Evolutionary conservation across 92 coral and sea anemone genomes (phyloP), one percentile per base, ranked within the genome.

Genomic region (Micromussa lordhowensis): DNA sequence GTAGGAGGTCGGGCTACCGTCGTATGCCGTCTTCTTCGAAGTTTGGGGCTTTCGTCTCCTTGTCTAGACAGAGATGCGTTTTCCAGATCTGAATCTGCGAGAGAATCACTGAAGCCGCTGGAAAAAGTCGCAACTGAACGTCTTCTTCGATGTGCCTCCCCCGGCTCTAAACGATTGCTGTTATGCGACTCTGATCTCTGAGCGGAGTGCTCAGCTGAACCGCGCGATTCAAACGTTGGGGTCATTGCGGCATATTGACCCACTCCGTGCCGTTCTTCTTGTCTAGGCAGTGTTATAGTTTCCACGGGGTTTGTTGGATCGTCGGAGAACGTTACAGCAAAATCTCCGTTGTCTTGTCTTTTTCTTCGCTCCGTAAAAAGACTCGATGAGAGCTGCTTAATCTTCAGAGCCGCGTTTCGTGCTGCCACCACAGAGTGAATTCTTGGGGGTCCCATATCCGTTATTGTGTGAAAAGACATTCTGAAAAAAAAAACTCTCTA

Each of bases 371-470:
- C 94, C 26, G 88, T 26, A 31, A 90, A 68, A 16, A 94, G 90
- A 66, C 76, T 88, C 61, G 92, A 87, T 2, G 96, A 93, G 40
- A 93, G 78, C 26, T 89, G 55, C 66, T 95, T 95, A 49, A 95
- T 78, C 74, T 91, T 89, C 58, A 78, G 93, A 15, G 98, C 98
- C 12, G 92, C 92, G 24, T 82, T 57, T n/a, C 89, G 31, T 54
- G 98, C 98, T 53, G 84, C 87, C 38, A 91, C 92, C 2, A 95
- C 93, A 57, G 86, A 87, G 19, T 87, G 92, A 63, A 95, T 89
- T 22, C 98, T 85, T 16, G 90, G 90, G 7, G 91, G 82, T 13
- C 95, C 94, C 16, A 85, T 38, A 21, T 86, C 75, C 10, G 93
- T 19, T 26, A 63, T 63, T 70, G 55, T 44, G 34, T 70, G 11